A percentile compares a stretch with the other conserved stretches of the same genome.
phyloP scores from a whole-genome alignment of 2,797 vertebrate species.

The Pseudocheirus occidentalis region DNA sequence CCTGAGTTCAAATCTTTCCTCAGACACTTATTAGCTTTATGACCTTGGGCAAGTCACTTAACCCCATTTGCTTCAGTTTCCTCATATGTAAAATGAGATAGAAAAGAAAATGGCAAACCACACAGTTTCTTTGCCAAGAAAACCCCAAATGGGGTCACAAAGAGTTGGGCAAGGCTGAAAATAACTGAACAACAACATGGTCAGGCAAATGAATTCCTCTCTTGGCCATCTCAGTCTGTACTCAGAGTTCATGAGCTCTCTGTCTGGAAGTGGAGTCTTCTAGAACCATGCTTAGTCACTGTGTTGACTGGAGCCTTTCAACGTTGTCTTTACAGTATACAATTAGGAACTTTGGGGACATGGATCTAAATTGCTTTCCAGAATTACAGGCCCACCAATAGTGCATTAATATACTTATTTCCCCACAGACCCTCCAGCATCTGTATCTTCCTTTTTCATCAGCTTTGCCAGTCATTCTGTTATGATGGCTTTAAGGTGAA shows the following conservation, averaged over 20 bases:
- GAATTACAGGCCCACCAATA: neutral
- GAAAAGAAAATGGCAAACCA: neutral
- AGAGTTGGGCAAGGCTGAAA: neutral
- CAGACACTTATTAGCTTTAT: neutral
- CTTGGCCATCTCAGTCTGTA: neutral
- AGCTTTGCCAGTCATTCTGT: neutral
- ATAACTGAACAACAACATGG: neutral
- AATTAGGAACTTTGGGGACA: neutral
- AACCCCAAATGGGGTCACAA: neutral
- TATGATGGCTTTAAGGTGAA: neutral
- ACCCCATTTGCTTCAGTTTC: neutral
- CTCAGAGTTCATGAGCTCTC: neutral
- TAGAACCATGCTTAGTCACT: neutral
- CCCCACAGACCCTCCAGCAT: neutral
- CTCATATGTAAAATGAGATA: neutral
- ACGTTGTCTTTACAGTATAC: neutral
- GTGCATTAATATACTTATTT: neutral
- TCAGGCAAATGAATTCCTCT: neutral
- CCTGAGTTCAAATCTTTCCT: neutral
- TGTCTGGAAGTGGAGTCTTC: neutral
- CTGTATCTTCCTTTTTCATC: neutral
- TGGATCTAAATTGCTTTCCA: neutral
- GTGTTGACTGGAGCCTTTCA: neutral
- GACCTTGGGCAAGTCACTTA: neutral
- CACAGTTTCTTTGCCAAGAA: neutral